Evolutionary conservation across 2,888 invertebrate species (phyloP), one percentile per base, ranked within the genome.

Genomic region (Plebejus anna): DNA sequence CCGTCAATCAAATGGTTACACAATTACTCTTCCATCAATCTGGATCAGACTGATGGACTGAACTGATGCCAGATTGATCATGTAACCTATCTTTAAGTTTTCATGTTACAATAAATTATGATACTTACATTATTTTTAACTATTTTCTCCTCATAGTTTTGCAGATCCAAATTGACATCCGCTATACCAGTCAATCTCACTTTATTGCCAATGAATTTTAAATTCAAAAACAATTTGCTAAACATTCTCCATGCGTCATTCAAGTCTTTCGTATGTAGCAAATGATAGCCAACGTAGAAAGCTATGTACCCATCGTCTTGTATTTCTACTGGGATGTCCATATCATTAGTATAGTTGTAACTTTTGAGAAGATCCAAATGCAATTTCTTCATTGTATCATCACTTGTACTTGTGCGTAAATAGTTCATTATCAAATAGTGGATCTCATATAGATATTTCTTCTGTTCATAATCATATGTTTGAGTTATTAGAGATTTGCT

Each of bases 271-370:
- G 96, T 95, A 47, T 89, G 83, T 78, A 94, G 90, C 78, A 97
- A 90, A 86, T 97, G 97, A 83, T 96, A 95, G 7, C 96, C 97
- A 75, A 97, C 94, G 83, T 96, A 96, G 57, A 95, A 96, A 13
- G 95, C 95, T 81, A 96, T 96, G 83, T 97, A 97, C 75, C 96
- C 96, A 83, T 97, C 97, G 79, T 96, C 94, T 0, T 95, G 95
- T 28, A 97, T 92, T 77, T 95, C 94, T 1, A 95, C 91, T 42
- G 93, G 88, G 0, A 94, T 94, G 81, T 95, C 92, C 7, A 88
- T 86, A 0, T 88, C 83, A 72, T 94, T 95, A 28, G 87, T 87
- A 78, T 90, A 90, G 16, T 90, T 84, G 83, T 96, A 97, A 76
- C 94, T 95, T 22, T 93, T 89, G 4, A 97, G 87, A 51, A 97